Conservation (phyloP, 2,888 invertebrate genomes). For the Macroteleia sp. region DNA sequence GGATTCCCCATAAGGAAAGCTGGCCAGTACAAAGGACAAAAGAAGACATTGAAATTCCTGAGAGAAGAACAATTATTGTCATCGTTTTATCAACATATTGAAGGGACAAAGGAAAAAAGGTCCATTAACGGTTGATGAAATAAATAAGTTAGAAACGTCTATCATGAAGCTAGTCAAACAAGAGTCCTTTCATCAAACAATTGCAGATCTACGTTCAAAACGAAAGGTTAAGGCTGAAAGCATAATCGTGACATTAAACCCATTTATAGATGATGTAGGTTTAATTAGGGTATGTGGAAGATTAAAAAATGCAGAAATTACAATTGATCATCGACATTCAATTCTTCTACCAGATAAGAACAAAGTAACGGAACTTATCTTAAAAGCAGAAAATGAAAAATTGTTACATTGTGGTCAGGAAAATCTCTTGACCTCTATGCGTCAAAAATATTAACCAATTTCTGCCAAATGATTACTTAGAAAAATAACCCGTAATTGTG, state of each 20-base stretch:
- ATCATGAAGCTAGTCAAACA: not conserved
- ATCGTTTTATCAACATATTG: not conserved
- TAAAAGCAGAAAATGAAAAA: conserved; percentile 14
- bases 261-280: not conserved
- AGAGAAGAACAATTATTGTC: not conserved
- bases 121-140: too few relatives aligned
- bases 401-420: conserved; percentile 12
- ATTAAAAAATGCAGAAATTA: conserved; percentile 16
- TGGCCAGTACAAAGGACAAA: not conserved
- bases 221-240: not conserved
- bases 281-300: conserved; percentile 30
- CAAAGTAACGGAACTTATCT: conserved; percentile 21
- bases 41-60: not conserved
- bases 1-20: not conserved
- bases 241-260: not conserved
- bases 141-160: too few relatives aligned
- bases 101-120: not conserved
- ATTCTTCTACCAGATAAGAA: conserved; percentile 19
- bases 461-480: conserved; percentile 18
- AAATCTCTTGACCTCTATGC: not conserved
- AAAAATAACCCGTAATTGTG: conserved; percentile 26
- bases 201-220: too few relatives aligned
- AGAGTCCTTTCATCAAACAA: not conserved
- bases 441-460: conserved; percentile 1
- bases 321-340: conserved; percentile 13